Conservation (phyloP, 1,140 invertebrate genomes). For the Gonatopus flavifemur region DNA sequence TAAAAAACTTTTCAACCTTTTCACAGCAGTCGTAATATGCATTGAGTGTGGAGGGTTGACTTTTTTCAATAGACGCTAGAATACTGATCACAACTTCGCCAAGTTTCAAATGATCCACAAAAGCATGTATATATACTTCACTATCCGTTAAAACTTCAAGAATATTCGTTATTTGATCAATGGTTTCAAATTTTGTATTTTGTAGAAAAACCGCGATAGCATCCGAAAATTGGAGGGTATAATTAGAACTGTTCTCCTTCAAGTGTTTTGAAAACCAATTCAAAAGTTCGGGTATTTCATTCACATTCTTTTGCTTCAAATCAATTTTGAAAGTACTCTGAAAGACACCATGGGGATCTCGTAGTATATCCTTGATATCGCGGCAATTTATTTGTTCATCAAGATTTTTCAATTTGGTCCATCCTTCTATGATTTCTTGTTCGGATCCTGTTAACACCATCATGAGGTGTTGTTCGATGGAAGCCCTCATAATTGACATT, state of each 20-base stretch:
- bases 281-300: slow-evolving; percentile 32
- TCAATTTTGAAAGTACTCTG: slow-evolving; percentile 4
- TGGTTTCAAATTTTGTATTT: slow-evolving; percentile 23
- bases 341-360: slow-evolving; percentile 2
- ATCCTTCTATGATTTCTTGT: slow-evolving; percentile 27
- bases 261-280: slow-evolving; percentile 36
- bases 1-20: slow-evolving; percentile 31
- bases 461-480: slow-evolving; percentile 21
- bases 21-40: slow-evolving; percentile 26
- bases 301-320: slow-evolving; percentile 25
- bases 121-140: slow-evolving; percentile 22
- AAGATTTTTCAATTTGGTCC: slow-evolving; percentile 31
- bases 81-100: slow-evolving; percentile 35
- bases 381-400: slow-evolving; percentile 18
- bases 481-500: too few species aligned
- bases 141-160: slow-evolving; percentile 25
- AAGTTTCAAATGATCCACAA: slow-evolving; percentile 25
- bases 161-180: slow-evolving; percentile 30
- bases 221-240: slow-evolving; percentile 23
- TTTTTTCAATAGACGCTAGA: slow-evolving; percentile 31
- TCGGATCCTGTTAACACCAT: slow-evolving; percentile 27
- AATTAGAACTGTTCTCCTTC: slow-evolving; percentile 10
- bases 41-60: slow-evolving; percentile 14
- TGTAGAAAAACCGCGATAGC: slow-evolving; percentile 29
- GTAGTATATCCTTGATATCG: slow-evolving; percentile 13